Evolutionary conservation across 2,113 vertebrate genomes (phyloP), one percentile per base, ranked within the genome.

Genomic region (Gobio gobio): DNA sequence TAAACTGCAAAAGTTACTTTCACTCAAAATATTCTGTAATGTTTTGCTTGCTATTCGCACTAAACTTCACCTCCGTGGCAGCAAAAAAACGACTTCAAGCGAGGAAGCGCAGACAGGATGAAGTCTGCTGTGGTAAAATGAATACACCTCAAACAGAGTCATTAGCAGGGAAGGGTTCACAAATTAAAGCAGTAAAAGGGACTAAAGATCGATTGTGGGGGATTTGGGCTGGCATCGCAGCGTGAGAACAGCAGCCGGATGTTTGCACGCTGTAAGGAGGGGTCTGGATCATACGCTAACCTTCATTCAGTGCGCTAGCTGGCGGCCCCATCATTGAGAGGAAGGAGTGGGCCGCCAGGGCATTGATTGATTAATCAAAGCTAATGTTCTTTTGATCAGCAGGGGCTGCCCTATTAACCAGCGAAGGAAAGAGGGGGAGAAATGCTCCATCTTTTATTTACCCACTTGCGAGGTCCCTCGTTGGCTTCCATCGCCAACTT

Each of bases 361-460:
- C 88, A 91, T 89, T 88, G 93, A 94, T 93, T 90, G 91, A 94
- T 93, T 93, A 90, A 93, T 93, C 90, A 92, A 93, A 92, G 91
- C 90, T 88, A 91, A 91, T 91, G 87, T 91, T 89, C 90, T 91
- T 92, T 92, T 93, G 93, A 93, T 92, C 91, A 88, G 86, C 74
- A 9, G 81, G 75, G 75, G 81, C 86, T 82, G 87, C 86, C 86
- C 90, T 83, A 89, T 92, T 89, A 89, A 93, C 86, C 76, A 58
- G 85, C 56, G 12, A 63, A 72, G 88, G 86, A 83, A 64, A 87
- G 84, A 84, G 74, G 26, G 40, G 5, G 12, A 40, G 26, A 86
- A 90, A 70, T 91, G 83, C 84, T 43, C 72, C 80, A 87, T 91
- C 89, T 91, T 93, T 92, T 93, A 93, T 93, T 92, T 92, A 93